These are phyloP conservation scores for Rotaria sp. DNA, from an alignment of 2,888 invertebrate genomes.

Conservation along the genomic window DNA sequence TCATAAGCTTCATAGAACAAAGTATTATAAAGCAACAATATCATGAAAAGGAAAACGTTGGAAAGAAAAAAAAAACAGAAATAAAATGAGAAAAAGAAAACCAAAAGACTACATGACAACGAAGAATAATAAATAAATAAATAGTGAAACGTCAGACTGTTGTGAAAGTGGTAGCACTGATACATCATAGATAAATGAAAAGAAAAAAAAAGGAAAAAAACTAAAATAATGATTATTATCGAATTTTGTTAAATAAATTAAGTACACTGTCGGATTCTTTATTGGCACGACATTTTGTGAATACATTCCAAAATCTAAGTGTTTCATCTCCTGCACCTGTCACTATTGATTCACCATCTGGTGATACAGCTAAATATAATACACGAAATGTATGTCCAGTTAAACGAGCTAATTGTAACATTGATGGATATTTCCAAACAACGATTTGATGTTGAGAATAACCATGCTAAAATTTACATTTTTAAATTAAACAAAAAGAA, in stretches of 20 bases:
- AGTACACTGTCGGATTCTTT: constrained; percentile 33
- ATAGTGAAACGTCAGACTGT: background rate
- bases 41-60: background rate
- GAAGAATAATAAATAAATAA: background rate
- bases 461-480: constrained; percentile 63
- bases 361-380: constrained; percentile 83
- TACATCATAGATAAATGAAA: background rate
- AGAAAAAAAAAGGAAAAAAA: background rate
- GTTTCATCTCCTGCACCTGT: constrained; percentile 98
- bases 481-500: constrained; percentile 58
- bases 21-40: background rate
- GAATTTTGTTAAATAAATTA: constrained; percentile 25
- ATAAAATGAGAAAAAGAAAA: background rate
- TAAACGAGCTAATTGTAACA: constrained; percentile 89
- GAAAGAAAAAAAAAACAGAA: background rate
- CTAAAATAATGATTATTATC: constrained; percentile 16
- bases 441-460: constrained; percentile 97
- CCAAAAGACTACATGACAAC: background rate
- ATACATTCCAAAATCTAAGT: constrained; percentile 94
- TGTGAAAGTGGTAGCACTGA: background rate
- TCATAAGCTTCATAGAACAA: background rate
- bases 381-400: constrained; percentile 94
- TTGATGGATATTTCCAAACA: constrained; percentile 95
- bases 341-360: constrained; percentile 95
- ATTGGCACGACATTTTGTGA: constrained; percentile 81